These are phyloP conservation scores for Semnornis frantzii DNA, from an alignment of 2,113 vertebrate species.

Conservation along the genomic window DNA sequence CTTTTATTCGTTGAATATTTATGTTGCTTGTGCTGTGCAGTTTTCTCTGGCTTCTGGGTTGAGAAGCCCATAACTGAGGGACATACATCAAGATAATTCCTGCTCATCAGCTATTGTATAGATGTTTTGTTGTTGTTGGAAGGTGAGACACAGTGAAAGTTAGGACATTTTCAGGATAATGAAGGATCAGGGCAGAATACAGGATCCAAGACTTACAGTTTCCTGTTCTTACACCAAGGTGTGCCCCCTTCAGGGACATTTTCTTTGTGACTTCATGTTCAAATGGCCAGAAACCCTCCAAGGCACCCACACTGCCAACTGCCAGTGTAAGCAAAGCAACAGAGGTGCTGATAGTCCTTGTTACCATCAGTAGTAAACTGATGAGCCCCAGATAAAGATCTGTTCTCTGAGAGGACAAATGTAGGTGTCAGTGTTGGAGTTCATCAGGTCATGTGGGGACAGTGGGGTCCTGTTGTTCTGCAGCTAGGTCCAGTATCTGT, in stretches of 20 bases:
- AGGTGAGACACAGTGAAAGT: background rate
- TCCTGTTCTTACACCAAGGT: background rate
- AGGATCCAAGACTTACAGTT: background rate
- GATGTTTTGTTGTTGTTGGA: background rate
- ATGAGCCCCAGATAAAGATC: background rate
- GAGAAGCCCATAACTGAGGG: background rate
- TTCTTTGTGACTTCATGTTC: background rate
- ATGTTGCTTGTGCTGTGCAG: background rate
- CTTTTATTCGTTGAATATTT: background rate
- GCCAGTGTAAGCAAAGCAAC: background rate
- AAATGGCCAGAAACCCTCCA: background rate
- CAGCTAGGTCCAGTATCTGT: background rate
- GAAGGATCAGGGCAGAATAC: background rate
- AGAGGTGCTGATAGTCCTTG: background rate
- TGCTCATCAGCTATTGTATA: background rate
- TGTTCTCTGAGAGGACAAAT: background rate
- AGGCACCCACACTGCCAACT: background rate
- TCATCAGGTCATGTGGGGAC: rapidly evolving
- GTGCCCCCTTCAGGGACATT: background rate
- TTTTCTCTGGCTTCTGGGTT: background rate
- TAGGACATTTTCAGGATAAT: background rate
- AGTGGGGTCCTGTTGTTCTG: background rate
- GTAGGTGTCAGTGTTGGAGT: background rate
- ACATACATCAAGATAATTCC: background rate
- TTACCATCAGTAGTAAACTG: background rate